Base-by-base conservation (phyloP, 2,888 invertebrate species). In the Epiblema foenella region DNA sequence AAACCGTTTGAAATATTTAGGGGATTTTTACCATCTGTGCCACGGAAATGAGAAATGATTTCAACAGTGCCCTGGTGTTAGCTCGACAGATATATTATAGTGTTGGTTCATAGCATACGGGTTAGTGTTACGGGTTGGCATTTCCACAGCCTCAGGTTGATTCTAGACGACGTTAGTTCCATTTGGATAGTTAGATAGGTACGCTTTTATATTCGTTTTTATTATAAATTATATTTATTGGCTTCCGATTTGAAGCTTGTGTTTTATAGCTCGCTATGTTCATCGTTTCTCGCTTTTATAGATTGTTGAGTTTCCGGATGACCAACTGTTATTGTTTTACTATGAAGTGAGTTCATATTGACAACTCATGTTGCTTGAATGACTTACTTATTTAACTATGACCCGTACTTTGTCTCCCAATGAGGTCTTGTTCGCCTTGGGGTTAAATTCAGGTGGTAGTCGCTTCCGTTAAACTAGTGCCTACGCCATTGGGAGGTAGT, bases 141-240 rank as follows among this genome's bases (percentile, higher is more conserved):
- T 39, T 39, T 39, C 24, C 52, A 20, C 39, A 52, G 52, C 33
- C 54, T 64, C 64, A 64, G 64, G 64, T 64, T 64, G 64, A 64
- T 64, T 64, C 64, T 64, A 64, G 39, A 54, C 64, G 51, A 39
- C 63, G 59, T 59, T 52, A 8, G 33, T 7, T 51, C 17, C 37
- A 33, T 33, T 33, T 8, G 33, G 33, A 33, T n/a, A 33, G 5
- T 33, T 64, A 64, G 64, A 64, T 64, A 64, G 64, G 39, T 64
- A 64, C 39, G 63, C 54, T 64, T 64, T 39, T 64, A 64, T 64
- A 54, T 64, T 64, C 63, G 63, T 64, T 64, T 64, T 64, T 54
- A 64, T 64, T 64, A 39, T 64, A 64, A 52, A 54, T 64, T 10
- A 54, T 39, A 54, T 64, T 54, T 64, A 64, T 64, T 63, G 37